Evolutionary conservation across 2,113 vertebrate species (phyloP), one percentile per base, ranked within the genome.

Genomic region (Shinisaurus crocodilurus): DNA sequence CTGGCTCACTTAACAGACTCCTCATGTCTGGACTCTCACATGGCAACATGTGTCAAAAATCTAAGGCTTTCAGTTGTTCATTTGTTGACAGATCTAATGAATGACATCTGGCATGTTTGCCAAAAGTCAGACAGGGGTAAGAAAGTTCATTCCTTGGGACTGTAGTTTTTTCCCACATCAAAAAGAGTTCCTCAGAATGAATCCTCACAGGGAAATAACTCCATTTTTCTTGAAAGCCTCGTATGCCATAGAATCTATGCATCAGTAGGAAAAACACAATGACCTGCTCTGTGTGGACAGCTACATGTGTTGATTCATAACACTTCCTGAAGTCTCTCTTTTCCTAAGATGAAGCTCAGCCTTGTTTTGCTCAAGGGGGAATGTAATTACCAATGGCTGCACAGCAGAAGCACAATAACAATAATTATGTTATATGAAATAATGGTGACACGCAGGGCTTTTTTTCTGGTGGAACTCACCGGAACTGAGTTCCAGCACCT

Each of bases 11-110:
- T 8, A 10, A 74, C 75, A 72, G 57, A 29, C 6, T n/a, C 15
- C 29, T 20, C 23, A 0, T 18, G 23, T 18, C 48, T 13, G 9
- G 0, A 76, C 9, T 0, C 72, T 85, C n/a, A 12, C 27, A 54
- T 0, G 0, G 1, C 7, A 34, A 18, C 25, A 2, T 48, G 2
- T 0, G 0, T 1, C 0, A 85, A 29, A 0, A 0, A 88, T 37
- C 45, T 72, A 0, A 0, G 80, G 3, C 48, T 67, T 60, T 76
- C 34, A 54, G 72, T 87, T 85, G 37, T 57, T n/a, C 63, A 40
- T 48, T 25, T 20, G 2, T 13, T 23, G 63, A 57, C 69, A 25
- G 10, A 1, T 7, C 0, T 0, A 54, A 43, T 50, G 50, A n/a
- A 76, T 27, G 45, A 18, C 2, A 74, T 20, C 1, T 3, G 74